Evolutionary conservation across 2,113 vertebrate genomes (phyloP).

Genomic region (Danionella cerebrum): DNA sequence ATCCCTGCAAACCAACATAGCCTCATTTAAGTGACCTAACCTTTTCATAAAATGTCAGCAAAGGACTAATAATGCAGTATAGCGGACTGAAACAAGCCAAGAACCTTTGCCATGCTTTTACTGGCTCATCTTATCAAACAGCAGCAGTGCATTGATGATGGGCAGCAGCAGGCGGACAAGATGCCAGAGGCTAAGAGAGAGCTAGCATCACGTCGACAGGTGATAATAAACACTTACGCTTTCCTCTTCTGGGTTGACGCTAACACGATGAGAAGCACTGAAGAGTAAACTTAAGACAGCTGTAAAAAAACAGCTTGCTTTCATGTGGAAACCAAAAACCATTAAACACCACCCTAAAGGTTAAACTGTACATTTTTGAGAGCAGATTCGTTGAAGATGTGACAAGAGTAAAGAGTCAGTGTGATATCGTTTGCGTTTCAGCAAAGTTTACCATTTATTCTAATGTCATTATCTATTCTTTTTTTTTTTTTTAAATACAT

Average conservation of each 20-base stretch:
- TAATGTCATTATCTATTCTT: too few species aligned
- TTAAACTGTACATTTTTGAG: too few species aligned
- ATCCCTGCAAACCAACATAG: background rate
- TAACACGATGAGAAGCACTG: background rate
- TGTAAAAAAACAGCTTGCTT: background rate
- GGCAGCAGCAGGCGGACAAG: background rate
- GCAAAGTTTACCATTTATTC: too few species aligned
- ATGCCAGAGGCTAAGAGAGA: background rate
- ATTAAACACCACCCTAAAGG: background rate
- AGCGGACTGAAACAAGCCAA: constrained; percentile 16
- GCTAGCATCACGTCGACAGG: background rate
- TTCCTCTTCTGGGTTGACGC: constrained; percentile 1
- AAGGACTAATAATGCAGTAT: constrained; percentile 39
- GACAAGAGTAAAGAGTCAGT: too few species aligned
- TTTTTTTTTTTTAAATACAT: too few species aligned
- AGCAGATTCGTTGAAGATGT: too few species aligned
- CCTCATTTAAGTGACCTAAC: constrained; percentile 34
- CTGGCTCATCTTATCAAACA: constrained; percentile 28
- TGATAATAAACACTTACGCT: constrained; percentile 14
- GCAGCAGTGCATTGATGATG: background rate
- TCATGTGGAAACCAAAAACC: background rate
- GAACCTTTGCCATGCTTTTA: constrained; percentile 34
- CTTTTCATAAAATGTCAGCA: constrained; percentile 44
- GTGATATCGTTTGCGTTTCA: too few species aligned
- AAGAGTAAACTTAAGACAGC: background rate